Evolutionary conservation across 2,888 invertebrate species (phyloP), one percentile per base, ranked within the genome.

Genomic region (Anaspis maculata): DNA sequence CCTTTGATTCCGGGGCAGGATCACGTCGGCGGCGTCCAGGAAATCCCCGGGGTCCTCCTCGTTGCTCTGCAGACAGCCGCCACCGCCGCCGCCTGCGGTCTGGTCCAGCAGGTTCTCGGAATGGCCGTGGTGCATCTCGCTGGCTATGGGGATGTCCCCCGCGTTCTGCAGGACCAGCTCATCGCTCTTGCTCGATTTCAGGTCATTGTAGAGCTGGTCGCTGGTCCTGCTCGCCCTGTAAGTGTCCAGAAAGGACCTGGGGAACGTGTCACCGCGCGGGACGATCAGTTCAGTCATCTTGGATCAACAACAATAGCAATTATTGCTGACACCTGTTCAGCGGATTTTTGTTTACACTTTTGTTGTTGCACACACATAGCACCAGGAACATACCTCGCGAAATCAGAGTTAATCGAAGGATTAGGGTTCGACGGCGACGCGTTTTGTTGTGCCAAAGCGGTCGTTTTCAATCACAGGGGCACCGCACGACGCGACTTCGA

Each of bases 111-210:
- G 48, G 50, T 64, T 64, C 44, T 67, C 64, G n/a, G 63, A 64
- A 48, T 58, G 61, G 31, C 68, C 67, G 49, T 67, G 68, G 41
- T 68, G 66, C 30, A 69, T 66, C 44, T 69, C 68, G 30, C 60
- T 56, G 14, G 57, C 44, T 4, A 62, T 40, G 37, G 41, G 54
- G 40, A 64, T 61, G 39, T 62, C 66, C n/a, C 60, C 57, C 7
- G 67, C 54, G 48, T 63, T 65, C 54, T 70, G 69, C 28, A 70
- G 54, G 41, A 70, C 68, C 33, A 70, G 50, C 52, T 70, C 70
- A 53, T 71, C 70, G 56, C 70, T 70, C 54, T 69, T 70, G 51
- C 69, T 69, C 37, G 69, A 64, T 40, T 68, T 68, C 38, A 71
- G 53, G 40, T 70, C 70, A 48, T 59, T 61, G 42, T 64, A 64